Conservation (phyloP, 2,797 vertebrate genomes). For the Phoebastria nigripes region DNA sequence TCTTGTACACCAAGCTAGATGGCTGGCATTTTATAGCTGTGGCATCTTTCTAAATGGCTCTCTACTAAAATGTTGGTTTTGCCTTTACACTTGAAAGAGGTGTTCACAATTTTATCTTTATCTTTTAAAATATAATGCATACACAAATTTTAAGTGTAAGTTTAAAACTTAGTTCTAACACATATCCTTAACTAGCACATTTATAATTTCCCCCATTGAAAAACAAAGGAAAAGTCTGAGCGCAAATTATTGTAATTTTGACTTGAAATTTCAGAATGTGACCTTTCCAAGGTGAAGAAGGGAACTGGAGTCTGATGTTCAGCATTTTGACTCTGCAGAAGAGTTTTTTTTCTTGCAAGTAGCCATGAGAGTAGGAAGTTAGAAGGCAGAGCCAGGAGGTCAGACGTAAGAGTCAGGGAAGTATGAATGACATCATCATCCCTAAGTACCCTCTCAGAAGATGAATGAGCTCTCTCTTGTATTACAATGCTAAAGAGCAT, state of each 20-base stretch:
- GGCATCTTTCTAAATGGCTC: neutral
- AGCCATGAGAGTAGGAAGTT: constrained; percentile 57
- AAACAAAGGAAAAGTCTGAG: neutral
- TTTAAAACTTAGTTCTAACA: neutral
- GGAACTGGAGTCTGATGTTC: neutral
- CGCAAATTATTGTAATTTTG: neutral
- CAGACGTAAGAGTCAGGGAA: constrained; percentile 68
- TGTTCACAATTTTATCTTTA: neutral
- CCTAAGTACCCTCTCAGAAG: constrained; percentile 66
- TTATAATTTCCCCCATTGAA: neutral
- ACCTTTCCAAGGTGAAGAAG: constrained; percentile 3
- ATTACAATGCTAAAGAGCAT: constrained; percentile 77
- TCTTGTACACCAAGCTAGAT: neutral
- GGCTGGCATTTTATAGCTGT: neutral
- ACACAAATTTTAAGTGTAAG: neutral
- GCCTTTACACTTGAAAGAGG: neutral
- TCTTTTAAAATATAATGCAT: neutral
- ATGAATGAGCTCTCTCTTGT: constrained; percentile 70
- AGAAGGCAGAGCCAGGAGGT: constrained; percentile 57
- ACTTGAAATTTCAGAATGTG: neutral
- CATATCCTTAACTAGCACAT: neutral
- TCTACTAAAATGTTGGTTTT: neutral
- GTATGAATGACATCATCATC: constrained; percentile 76
- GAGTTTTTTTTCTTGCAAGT: neutral
- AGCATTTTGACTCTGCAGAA: constrained; percentile 3